These are phyloP conservation scores for Mythimna ferrago DNA, from an alignment of 2,888 invertebrate species.

Conservation along the genomic window DNA sequence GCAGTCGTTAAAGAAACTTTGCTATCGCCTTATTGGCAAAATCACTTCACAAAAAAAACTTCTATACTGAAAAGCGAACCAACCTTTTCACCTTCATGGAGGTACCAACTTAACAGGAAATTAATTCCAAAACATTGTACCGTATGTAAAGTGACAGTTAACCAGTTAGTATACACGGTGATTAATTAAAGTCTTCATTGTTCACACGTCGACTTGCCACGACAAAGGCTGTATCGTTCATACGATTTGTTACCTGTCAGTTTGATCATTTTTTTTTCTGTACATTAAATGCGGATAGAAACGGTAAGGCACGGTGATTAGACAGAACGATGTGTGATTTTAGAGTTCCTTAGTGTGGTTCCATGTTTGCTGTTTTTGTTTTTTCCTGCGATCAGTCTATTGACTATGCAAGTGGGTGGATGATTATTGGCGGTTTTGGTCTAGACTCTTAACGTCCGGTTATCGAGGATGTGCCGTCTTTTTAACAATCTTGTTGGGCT, in stretches of 20 bases:
- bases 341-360: not conserved
- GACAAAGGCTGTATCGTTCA: constrained; percentile 72
- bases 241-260: constrained; percentile 74
- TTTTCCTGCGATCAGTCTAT: too few species aligned
- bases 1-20: too few species aligned
- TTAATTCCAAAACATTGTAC: constrained; percentile 35
- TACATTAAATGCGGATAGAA: constrained; percentile 63
- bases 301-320: constrained; percentile 60
- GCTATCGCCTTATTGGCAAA: too few species aligned
- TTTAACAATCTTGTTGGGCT: too few species aligned
- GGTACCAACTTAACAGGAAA: constrained; percentile 30
- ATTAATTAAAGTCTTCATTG: constrained; percentile 78
- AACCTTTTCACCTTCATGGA: not conserved
- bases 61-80: not conserved
- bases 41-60: not conserved
- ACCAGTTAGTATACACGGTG: constrained; percentile 58
- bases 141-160: constrained; percentile 43
- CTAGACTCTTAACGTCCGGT: too few species aligned
- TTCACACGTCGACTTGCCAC: constrained; percentile 73
- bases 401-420: too few species aligned
- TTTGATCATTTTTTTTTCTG: constrained; percentile 57
- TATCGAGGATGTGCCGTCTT: too few species aligned
- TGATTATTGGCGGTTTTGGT: too few species aligned
- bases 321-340: constrained; percentile 60
- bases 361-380: too few species aligned